Conservation (phyloP, 2,113 vertebrate genomes). For the Bubo blakistoni region DNA sequence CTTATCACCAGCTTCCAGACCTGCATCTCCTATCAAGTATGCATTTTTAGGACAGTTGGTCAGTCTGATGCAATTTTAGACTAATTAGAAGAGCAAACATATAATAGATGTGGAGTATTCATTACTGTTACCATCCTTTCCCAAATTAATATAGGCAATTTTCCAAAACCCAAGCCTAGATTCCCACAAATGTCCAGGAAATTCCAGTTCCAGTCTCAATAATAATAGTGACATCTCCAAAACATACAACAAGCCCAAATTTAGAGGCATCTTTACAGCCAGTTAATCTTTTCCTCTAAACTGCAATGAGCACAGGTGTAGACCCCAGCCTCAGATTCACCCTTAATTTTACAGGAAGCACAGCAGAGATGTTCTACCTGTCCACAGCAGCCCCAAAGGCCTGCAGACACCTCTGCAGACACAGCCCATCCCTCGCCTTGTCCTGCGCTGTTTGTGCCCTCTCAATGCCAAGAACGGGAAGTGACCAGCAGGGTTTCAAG, state of each 20-base stretch:
- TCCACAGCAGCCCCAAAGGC: background rate
- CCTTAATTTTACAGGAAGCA: background rate
- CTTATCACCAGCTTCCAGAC: background rate
- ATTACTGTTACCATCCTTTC: background rate
- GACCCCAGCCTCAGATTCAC: background rate
- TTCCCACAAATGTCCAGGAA: background rate
- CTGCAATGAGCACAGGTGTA: background rate
- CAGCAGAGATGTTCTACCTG: background rate
- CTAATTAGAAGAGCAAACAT: background rate
- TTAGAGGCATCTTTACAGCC: background rate
- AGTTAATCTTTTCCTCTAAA: background rate
- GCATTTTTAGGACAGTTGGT: background rate
- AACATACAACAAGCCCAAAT: background rate
- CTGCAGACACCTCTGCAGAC: background rate
- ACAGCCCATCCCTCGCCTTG: background rate
- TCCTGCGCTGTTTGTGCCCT: background rate
- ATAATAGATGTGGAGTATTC: background rate
- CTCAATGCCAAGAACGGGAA: fast-evolving
- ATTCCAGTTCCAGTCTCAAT: background rate
- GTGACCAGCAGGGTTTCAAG: fast-evolving
- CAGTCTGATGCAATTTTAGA: background rate
- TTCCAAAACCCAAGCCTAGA: background rate
- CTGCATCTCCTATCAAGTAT: background rate
- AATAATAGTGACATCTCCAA: background rate
- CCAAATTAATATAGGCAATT: background rate